Base-by-base conservation (phyloP, 2,888 invertebrate genomes). In the Dinocampus coccinellae region DNA sequence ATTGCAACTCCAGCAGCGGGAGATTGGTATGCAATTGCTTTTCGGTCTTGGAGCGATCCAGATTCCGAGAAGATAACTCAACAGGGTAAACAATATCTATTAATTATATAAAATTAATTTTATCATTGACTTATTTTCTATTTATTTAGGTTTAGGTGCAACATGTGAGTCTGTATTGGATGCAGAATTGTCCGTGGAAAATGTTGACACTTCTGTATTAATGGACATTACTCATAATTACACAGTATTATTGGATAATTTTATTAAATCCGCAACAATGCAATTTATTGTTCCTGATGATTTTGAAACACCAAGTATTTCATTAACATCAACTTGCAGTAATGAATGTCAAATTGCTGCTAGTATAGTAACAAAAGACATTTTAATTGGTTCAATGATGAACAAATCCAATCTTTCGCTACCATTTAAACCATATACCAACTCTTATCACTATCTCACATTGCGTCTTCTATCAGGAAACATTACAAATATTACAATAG, bases 11-110 rank as follows among this genome's bases (percentile, higher is more conserved):
- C 94, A 0, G 89, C 90, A 68, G 91, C 94, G 0, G 95, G 95
- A 0, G 92, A 92, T 81, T 95, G 95, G 93, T 95, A 93, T 88
- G 93, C 92, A 0, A 90, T 94, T 67, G 92, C 93, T 7, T 96
- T 95, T 85, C 90, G 94, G 73, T 91, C 93, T 69, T 95, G 94
- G 92, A 90, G 91, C 61, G 93, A 94, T 89, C 94, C 94, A 2
- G 91, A 92, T 75, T 88, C 89, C 47, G 92, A 92, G 80, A 91
- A 92, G 75, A 94, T 95, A 75, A 91, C 91, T 77, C 94, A 94
- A 81, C 91, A 94, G 90, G 94, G 94, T 93, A 87, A 81, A 84
- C 22, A n/a, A 26, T n/a, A 24, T 26, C 53, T 26, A 47, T 34
- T 26, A 2, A n/a, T 26, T 2, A 63, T 72, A 20, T 55, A 58